Base-by-base conservation (phyloP, 2,888 invertebrate genomes). In the Opisthograptis luteolata region DNA sequence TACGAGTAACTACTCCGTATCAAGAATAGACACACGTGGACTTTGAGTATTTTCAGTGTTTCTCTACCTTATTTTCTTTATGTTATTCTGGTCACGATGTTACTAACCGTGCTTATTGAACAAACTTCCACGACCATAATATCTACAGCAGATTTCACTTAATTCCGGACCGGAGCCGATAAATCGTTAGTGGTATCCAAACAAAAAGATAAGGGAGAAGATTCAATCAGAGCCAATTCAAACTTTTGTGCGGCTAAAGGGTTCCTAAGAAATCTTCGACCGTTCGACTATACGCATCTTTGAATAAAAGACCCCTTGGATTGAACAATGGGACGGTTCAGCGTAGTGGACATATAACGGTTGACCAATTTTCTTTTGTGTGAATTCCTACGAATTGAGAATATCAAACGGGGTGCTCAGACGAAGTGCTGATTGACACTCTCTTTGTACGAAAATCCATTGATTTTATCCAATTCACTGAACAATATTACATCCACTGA, bases 351-450 rank as follows among this genome's bases (percentile, higher is more conserved):
- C 87, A 84, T 81, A 81, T 81, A 84, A 87, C 87, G 87, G 82
- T 87, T 87, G 84, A 88, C 87, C 88, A 88, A 85, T 86, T 89
- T 84, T 81, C 88, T 86, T 87, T 87, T 87, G 86, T 89, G 77
- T 73, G 70, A 79, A 82, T 80, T 78, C 77, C 79, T 83, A 81
- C 84, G 84, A 84, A 82, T 81, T 76, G 73, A 70, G 83, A 87
- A 86, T 84, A 83, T 81, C 84, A 84, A 87, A 81, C 80, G 79
- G 73, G 73, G 70, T 69, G 66, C 69, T 75, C 71, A 76, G 78
- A 71, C 73, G 70, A 64, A 68, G 72, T 66, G 62, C 75, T 84
- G 85, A 87, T 87, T 82, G 84, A 78, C 79, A 73, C 73, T 75
- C 77, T 83, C 82, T 79, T 81, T 77, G 70, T 66, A 61, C 64